A percentile compares a stretch with the other conserved stretches of the same genome.
These are phyloP conservation scores for Leptopterna dolabrata DNA, from an alignment of 2,888 invertebrate species.

Conservation along the genomic window DNA sequence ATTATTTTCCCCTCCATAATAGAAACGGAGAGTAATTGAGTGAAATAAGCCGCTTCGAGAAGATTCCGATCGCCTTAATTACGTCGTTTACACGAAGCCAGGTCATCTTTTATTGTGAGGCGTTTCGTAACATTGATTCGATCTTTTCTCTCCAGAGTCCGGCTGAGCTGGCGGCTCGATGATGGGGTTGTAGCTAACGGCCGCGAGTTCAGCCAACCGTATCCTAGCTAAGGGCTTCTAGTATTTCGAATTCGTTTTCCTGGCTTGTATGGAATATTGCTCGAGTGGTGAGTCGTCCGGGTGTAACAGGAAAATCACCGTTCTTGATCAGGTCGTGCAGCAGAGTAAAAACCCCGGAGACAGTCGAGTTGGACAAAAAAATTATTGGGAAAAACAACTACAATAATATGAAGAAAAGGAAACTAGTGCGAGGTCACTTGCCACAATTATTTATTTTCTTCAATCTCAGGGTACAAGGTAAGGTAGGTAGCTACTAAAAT, in stretches of 20 bases:
- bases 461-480: too few relatives aligned
- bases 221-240: background rate
- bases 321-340: too few relatives aligned
- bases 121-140: background rate
- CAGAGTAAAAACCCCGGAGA: too few relatives aligned
- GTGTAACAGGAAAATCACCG: too few relatives aligned
- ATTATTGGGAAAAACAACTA: too few relatives aligned
- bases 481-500: too few relatives aligned
- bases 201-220: background rate
- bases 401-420: too few relatives aligned
- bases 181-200: background rate
- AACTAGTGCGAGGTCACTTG: too few relatives aligned
- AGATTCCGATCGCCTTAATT: background rate
- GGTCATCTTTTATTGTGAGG: background rate
- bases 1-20: background rate
- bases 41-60: background rate
- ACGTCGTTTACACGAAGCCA: background rate
- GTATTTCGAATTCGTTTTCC: background rate
- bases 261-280: too few relatives aligned
- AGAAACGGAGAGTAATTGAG: background rate
- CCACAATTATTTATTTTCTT: too few relatives aligned
- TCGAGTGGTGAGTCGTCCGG: too few relatives aligned
- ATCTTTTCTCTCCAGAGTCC: background rate
- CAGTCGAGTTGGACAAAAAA: too few relatives aligned
- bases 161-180: background rate